These are phyloP conservation scores for Sebastes iracundus DNA, from an alignment of 2,797 vertebrate species.

Conservation along the genomic window DNA sequence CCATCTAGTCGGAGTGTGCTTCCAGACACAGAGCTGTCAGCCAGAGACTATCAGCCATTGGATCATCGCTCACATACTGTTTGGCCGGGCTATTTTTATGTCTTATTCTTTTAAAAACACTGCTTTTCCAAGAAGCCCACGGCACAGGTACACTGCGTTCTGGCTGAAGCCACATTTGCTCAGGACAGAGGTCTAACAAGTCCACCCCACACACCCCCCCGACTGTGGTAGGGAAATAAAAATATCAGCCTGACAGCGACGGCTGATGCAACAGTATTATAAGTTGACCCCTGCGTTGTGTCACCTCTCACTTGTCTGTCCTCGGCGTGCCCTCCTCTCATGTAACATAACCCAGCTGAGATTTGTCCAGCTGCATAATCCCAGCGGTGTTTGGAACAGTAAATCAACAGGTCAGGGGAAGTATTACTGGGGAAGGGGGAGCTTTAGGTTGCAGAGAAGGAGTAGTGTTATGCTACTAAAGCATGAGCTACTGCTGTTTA, in stretches of 20 bases:
- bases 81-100: constrained; percentile 40
- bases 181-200: constrained; percentile 56
- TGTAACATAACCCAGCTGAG: constrained; percentile 61
- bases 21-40: constrained; percentile 28
- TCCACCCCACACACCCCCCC: background rate
- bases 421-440: constrained; percentile 51
- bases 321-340: constrained; percentile 11
- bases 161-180: constrained; percentile 58
- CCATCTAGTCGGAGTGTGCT: constrained; percentile 4
- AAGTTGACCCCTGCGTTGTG: constrained; percentile 35
- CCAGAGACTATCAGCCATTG: background rate
- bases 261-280: constrained; percentile 32
- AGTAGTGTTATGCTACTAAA: constrained; percentile 81
- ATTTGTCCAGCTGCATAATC: constrained; percentile 70
- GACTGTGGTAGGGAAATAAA: constrained; percentile 44
- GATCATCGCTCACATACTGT: constrained; percentile 30
- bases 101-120: constrained; percentile 41
- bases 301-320: constrained; percentile 46
- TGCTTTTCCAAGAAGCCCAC: constrained; percentile 56
- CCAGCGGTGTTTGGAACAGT: constrained; percentile 60
- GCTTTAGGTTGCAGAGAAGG: constrained; percentile 76
- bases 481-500: constrained; percentile 86
- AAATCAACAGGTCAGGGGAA: constrained; percentile 79
- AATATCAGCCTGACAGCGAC: constrained; percentile 43
- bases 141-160: constrained; percentile 63